A percentile compares a stretch with the other conserved stretches of the same genome.
Evolutionary conservation across 2,888 invertebrate species (phyloP).

Genomic region (Diplolepis rosae): DNA sequence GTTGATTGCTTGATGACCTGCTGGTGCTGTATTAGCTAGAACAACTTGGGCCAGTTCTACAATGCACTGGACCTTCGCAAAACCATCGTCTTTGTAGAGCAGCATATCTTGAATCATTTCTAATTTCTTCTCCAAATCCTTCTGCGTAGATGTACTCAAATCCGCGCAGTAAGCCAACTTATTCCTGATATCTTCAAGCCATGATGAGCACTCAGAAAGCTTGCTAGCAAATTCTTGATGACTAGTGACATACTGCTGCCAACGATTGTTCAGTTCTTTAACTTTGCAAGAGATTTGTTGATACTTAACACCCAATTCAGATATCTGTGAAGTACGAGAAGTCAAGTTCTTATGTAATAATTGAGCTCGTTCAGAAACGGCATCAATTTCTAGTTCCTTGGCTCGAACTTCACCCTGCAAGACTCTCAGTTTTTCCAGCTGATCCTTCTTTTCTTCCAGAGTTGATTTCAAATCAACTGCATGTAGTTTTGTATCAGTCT

Average conservation of each 20-base stretch:
- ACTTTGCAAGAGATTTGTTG: constrained; percentile 92
- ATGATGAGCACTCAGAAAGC: constrained; percentile 85
- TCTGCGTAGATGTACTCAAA: constrained; percentile 85
- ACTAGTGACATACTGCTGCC: constrained; percentile 92
- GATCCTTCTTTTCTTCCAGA: constrained; percentile 87
- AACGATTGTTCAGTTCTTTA: constrained; percentile 91
- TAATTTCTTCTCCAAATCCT: constrained; percentile 89
- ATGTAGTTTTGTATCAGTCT: constrained; percentile 90
- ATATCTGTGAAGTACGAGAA: constrained; percentile 87
- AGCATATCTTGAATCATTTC: constrained; percentile 89
- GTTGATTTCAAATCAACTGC: constrained; percentile 90
- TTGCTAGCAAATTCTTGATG: constrained; percentile 92
- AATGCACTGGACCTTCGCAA: constrained; percentile 86
- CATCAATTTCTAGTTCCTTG: constrained; percentile 93
- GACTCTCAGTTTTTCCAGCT: constrained; percentile 85
- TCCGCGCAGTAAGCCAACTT: constrained; percentile 93
- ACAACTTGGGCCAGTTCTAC: constrained; percentile 95
- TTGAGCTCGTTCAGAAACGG: constrained; percentile 93
- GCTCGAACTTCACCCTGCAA: constrained; percentile 92
- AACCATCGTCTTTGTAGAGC: constrained; percentile 94
- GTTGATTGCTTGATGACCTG: constrained; percentile 91
- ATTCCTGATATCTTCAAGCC: constrained; percentile 88
- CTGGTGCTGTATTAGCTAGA: constrained; percentile 91
- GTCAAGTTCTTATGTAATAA: constrained; percentile 84
- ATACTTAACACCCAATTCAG: constrained; percentile 93